These are phyloP conservation scores for Montipora cactus DNA, from an alignment of 64 coral and sea anemone species.

Conservation along the genomic window DNA sequence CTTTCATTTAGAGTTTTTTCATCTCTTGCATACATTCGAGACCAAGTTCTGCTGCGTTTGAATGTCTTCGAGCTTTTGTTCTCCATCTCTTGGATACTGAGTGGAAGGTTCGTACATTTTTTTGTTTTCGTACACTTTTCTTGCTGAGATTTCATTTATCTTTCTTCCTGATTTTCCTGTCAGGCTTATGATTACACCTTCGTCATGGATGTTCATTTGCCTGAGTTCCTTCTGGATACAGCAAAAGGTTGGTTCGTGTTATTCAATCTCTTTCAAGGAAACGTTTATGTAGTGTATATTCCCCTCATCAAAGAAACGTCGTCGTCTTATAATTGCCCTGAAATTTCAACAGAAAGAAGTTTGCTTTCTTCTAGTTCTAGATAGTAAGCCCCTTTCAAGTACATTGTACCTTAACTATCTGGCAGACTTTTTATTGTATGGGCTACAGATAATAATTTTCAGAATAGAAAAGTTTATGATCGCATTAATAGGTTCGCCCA, in stretches of 20 bases:
- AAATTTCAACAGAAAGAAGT: too few species aligned
- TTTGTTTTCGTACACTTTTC: not conserved
- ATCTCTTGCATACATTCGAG: not conserved
- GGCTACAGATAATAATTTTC: too few species aligned
- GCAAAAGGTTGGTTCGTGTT: constrained; percentile 72
- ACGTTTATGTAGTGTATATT: too few species aligned
- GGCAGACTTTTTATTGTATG: too few species aligned
- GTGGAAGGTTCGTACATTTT: constrained; percentile 80
- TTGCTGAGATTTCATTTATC: not conserved
- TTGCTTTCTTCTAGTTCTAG: too few species aligned
- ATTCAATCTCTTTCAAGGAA: too few species aligned
- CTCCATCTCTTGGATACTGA: constrained; percentile 95
- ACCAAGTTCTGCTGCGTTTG: constrained; percentile 88
- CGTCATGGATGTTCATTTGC: constrained; percentile 90
- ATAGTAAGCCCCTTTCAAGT: too few species aligned
- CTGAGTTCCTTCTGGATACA: constrained; percentile 84
- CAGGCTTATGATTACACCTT: constrained; percentile 92
- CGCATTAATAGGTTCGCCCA: too few species aligned
- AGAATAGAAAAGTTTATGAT: too few species aligned
- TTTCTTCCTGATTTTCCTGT: not conserved
- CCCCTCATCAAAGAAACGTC: too few species aligned
- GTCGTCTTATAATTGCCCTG: too few species aligned
- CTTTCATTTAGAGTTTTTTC: not conserved
- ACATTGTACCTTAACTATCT: too few species aligned
- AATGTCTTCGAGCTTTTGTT: constrained; percentile 91